Conservation (phyloP, 53 echinoderm and acorn worm genomes). For the Echinarachnius parma region DNA sequence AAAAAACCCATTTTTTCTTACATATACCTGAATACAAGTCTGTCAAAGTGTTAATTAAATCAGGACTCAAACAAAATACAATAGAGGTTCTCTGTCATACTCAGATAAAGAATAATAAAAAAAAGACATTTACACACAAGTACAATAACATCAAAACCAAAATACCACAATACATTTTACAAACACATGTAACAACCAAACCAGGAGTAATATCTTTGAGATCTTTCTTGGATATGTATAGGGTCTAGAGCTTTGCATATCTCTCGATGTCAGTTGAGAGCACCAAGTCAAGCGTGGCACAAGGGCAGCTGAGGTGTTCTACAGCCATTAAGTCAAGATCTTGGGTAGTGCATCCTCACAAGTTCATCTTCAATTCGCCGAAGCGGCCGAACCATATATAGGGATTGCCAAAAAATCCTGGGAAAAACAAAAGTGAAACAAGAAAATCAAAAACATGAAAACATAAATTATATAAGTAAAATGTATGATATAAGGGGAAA, state of each 20-base stretch:
- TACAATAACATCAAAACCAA: neutral
- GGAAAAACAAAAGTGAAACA: no score
- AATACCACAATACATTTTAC: neutral
- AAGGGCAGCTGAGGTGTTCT: slow-evolving; percentile 15
- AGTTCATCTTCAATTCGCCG: no score
- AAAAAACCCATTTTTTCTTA: neutral
- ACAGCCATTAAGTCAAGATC: neutral
- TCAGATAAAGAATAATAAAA: neutral
- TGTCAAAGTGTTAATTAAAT: slow-evolving; percentile 1
- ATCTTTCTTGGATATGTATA: slow-evolving; percentile 1
- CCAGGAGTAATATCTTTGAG: slow-evolving; percentile 3
- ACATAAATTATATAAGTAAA: no score
- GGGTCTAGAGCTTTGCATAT: neutral
- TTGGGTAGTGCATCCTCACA: no score
- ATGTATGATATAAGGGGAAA: no score
- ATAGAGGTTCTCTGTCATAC: neutral
- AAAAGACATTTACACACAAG: neutral
- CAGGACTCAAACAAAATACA: neutral
- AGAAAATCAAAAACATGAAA: no score
- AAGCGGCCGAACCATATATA: no score
- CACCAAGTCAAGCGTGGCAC: neutral
- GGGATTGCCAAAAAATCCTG: no score
- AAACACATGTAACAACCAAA: slow-evolving; percentile 10
- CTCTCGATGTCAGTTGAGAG: neutral
- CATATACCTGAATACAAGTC: neutral